Evolutionary conservation across 1,140 invertebrate species (phyloP).

Genomic region (Delia radicum): DNA sequence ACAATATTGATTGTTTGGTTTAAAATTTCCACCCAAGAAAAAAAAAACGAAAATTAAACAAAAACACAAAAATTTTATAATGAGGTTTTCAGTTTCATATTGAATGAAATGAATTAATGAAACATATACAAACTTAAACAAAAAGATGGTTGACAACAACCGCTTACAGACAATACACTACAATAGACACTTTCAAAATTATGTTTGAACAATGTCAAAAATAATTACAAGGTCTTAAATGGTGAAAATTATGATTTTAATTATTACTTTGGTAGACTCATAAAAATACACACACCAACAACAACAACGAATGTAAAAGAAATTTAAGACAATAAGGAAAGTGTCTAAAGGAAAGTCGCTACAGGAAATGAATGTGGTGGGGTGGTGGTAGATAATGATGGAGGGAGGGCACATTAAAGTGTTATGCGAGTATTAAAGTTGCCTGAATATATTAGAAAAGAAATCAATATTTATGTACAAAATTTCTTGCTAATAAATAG

Average conservation of each 20-base stretch:
- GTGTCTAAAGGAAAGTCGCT: not conserved
- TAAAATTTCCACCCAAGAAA: not conserved
- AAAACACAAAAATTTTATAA: not conserved
- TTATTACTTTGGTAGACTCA: not conserved
- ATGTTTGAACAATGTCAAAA: constrained; percentile 20
- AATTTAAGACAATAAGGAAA: not conserved
- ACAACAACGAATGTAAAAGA: not conserved
- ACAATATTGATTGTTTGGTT: constrained; percentile 14
- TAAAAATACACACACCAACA: not conserved
- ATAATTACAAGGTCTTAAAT: constrained; percentile 23
- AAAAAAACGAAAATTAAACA: constrained; percentile 3
- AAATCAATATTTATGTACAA: not conserved
- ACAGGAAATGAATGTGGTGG: too few species aligned
- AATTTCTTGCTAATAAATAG: not conserved
- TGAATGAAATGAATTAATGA: not conserved
- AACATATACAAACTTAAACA: not conserved
- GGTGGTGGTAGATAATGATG: too few species aligned
- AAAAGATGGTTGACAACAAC: not conserved
- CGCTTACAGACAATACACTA: not conserved
- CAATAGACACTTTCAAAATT: constrained; percentile 6
- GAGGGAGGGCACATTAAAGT: not conserved
- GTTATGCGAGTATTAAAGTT: not conserved
- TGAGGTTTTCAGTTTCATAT: constrained; percentile 16
- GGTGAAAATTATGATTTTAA: constrained; percentile 22
- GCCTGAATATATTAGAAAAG: not conserved